Percentiles rank a stretch among this genome's conserved stretches.
Conservation (phyloP, 2,888 invertebrate genomes). For the Erpobdella octoculata region DNA sequence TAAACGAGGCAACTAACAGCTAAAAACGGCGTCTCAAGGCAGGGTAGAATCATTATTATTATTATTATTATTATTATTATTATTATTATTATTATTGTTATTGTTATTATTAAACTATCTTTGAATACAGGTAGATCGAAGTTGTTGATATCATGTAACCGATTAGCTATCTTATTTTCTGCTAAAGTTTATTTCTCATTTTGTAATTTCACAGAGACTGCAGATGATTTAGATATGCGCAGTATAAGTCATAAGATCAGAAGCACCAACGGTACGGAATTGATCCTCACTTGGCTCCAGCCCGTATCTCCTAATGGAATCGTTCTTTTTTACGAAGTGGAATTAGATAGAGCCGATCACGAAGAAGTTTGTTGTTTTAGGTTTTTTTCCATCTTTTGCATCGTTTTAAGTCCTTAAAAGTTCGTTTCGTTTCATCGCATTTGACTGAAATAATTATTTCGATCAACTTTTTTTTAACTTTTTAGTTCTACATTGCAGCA, state of each 20-base stretch:
- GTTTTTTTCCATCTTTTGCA: background rate
- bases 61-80: too few species aligned
- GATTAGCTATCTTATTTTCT: too few species aligned
- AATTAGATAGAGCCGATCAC: conserved; percentile 42
- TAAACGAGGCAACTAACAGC: too few species aligned
- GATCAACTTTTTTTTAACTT: background rate
- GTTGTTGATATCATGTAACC: too few species aligned
- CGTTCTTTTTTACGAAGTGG: conserved; percentile 74
- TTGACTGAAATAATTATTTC: background rate
- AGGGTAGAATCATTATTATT: too few species aligned
- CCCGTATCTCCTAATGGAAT: conserved; percentile 79
- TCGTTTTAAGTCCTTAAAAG: background rate
- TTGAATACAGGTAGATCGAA: too few species aligned
- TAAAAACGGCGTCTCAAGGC: too few species aligned
- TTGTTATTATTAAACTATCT: too few species aligned
- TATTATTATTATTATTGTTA: too few species aligned
- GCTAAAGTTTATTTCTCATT: too few species aligned
- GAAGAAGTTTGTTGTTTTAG: conserved; percentile 22
- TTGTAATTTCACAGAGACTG: conserved; percentile 50
- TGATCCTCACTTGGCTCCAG: conserved; percentile 64
- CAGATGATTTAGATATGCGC: conserved; percentile 58
- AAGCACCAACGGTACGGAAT: conserved; percentile 37
- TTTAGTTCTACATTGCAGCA: conserved; percentile 34
- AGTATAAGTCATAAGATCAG: conserved; percentile 35
- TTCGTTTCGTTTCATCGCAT: background rate